These are phyloP conservation scores for Idaea dimidiata DNA, from an alignment of 2,888 invertebrate species.

Conservation along the genomic window DNA sequence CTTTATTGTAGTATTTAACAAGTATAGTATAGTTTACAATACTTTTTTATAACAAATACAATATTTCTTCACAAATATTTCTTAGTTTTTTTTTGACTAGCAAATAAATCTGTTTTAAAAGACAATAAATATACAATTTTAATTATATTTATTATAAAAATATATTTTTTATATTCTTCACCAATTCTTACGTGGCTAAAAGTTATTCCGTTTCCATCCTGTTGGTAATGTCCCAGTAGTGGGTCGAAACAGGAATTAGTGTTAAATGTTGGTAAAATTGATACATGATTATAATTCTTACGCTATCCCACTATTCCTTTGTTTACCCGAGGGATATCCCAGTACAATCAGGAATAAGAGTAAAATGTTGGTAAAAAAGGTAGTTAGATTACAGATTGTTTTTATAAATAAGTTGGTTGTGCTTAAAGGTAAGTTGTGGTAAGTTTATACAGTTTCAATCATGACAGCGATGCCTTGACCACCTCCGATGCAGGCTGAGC, in stretches of 20 bases:
- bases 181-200: background rate
- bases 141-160: background rate
- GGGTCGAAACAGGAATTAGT: too few relatives aligned
- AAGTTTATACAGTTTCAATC: constrained; percentile 85
- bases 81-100: background rate
- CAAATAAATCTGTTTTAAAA: background rate
- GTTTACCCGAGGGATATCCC: too few relatives aligned
- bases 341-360: too few relatives aligned
- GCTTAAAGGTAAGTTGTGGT: background rate
- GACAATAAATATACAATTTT: background rate
- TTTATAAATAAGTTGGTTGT: background rate
- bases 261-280: too few relatives aligned
- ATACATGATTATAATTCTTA: too few relatives aligned
- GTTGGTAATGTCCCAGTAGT: too few relatives aligned
- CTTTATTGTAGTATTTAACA: background rate
- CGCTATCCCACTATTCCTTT: too few relatives aligned
- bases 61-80: background rate
- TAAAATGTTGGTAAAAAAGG: too few relatives aligned
- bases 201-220: too few relatives aligned
- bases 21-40: background rate
- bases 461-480: constrained; percentile 98
- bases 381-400: background rate
- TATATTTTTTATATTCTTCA: background rate
- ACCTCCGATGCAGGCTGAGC: constrained; percentile 98
- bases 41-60: background rate